Conservation (phyloP, 2,888 invertebrate species). For the Drosophila lacicola region DNA sequence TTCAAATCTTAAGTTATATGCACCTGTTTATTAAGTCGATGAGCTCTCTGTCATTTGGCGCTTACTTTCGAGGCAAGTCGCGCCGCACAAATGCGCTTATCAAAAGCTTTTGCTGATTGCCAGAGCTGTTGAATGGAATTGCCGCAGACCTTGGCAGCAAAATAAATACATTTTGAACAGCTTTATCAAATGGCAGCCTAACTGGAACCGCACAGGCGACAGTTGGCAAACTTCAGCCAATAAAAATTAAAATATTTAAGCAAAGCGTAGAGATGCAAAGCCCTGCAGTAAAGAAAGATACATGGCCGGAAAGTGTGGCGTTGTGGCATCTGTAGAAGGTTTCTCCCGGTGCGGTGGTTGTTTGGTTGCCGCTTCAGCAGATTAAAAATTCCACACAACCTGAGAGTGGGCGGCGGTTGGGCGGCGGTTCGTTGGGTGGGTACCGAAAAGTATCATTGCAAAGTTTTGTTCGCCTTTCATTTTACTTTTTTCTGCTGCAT, state of each 20-base stretch:
- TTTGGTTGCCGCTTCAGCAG: constrained; percentile 64
- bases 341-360: constrained; percentile 40
- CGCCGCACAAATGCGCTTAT: constrained; percentile 51
- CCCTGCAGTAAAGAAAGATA: constrained; percentile 76
- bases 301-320: constrained; percentile 43
- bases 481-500: constrained; percentile 52
- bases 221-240: constrained; percentile 73
- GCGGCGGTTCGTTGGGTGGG: constrained; percentile 6
- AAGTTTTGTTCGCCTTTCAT: constrained; percentile 64
- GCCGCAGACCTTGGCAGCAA: constrained; percentile 53
- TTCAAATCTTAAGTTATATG: neutral
- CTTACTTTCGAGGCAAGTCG: constrained; percentile 7
- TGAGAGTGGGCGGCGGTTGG: constrained; percentile 35
- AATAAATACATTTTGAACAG: constrained; percentile 77
- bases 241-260: constrained; percentile 81
- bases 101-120: constrained; percentile 54
- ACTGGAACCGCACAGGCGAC: constrained; percentile 48
- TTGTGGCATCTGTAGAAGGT: constrained; percentile 9
- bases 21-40: constrained; percentile 9
- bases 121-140: constrained; percentile 20
- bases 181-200: constrained; percentile 67
- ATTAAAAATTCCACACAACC: constrained; percentile 80
- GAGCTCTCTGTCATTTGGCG: constrained; percentile 7
- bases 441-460: constrained; percentile 72
- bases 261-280: constrained; percentile 78